Conservation (phyloP, 2,888 invertebrate genomes). For the Neocrepidodera transversa region DNA sequence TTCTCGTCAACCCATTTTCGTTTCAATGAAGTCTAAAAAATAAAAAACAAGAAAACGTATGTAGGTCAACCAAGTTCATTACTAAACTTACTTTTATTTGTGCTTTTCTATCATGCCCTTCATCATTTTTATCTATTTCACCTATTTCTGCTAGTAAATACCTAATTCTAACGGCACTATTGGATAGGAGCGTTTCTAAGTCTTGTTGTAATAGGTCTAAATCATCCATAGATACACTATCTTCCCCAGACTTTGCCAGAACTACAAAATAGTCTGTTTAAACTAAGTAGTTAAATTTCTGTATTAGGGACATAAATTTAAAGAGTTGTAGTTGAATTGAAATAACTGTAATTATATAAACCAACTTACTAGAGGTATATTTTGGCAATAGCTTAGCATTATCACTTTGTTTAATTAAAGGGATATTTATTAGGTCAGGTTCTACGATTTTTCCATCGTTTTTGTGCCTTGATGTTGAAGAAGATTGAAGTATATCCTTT, state of each 20-base stretch:
- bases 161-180: constrained; percentile 80
- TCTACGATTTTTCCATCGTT: constrained; percentile 35
- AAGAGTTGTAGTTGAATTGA: no score
- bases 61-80: constrained; percentile 4
- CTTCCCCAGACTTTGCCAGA: constrained; percentile 72
- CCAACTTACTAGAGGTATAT: constrained; percentile 65
- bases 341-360: no score
- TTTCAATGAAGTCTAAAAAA: constrained; percentile 52
- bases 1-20: constrained; percentile 56
- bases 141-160: constrained; percentile 74
- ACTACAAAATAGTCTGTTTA: constrained; percentile 53
- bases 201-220: constrained; percentile 87
- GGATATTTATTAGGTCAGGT: constrained; percentile 57
- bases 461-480: constrained; percentile 37
- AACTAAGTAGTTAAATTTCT: no score
- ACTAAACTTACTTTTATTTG: constrained; percentile 50
- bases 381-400: constrained; percentile 72
- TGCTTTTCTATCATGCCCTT: constrained; percentile 60
- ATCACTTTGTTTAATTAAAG: constrained; percentile 74
- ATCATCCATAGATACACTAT: constrained; percentile 86
- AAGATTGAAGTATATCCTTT: constrained; percentile 42
- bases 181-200: constrained; percentile 83
- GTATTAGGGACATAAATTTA: no score
- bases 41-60: neutral
- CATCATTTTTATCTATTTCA: constrained; percentile 64